A percentile compares a stretch with the other conserved stretches of the same genome.
These are phyloP conservation scores for Chorisops tibialis DNA, from an alignment of 2,888 invertebrate genomes.

Conservation along the genomic window DNA sequence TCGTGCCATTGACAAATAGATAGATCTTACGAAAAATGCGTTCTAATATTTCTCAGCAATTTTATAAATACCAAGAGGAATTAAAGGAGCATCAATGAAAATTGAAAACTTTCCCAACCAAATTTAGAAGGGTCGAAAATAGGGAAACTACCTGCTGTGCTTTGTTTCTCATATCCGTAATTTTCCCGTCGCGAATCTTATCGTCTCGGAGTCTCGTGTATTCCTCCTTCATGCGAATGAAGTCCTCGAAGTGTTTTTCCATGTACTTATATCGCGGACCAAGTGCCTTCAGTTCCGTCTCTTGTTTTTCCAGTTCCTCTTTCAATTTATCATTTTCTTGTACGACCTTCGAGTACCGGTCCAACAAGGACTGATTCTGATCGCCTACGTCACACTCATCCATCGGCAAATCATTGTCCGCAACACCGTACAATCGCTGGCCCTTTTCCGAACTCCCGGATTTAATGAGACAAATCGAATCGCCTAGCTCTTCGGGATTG, in stretches of 20 bases:
- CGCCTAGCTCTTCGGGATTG: not conserved
- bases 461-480: not conserved
- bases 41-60: too few species aligned
- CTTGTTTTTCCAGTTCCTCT: slow-evolving; percentile 3
- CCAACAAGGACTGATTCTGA: not conserved
- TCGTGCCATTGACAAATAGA: too few species aligned
- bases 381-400: not conserved
- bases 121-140: too few species aligned
- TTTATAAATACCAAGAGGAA: too few species aligned
- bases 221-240: slow-evolving; percentile 26
- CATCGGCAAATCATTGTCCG: not conserved
- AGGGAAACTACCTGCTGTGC: slow-evolving; percentile 9
- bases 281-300: not conserved
- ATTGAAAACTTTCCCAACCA: too few species aligned
- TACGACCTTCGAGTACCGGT: not conserved
- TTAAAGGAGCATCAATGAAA: too few species aligned
- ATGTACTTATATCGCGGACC: slow-evolving; percentile 25
- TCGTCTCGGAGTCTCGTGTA: slow-evolving; percentile 7
- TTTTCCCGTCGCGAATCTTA: slow-evolving; percentile 1
- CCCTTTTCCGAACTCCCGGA: not conserved
- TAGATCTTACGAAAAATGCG: too few species aligned
- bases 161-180: slow-evolving; percentile 7
- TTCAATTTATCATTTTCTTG: slow-evolving; percentile 10
- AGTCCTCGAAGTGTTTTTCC: slow-evolving; percentile 28
- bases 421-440: not conserved